A percentile compares a stretch with the other conserved stretches of the same genome.
Evolutionary conservation across 2,797 vertebrate genomes (phyloP).

Genomic region (Chelidonichthys spinosus): DNA sequence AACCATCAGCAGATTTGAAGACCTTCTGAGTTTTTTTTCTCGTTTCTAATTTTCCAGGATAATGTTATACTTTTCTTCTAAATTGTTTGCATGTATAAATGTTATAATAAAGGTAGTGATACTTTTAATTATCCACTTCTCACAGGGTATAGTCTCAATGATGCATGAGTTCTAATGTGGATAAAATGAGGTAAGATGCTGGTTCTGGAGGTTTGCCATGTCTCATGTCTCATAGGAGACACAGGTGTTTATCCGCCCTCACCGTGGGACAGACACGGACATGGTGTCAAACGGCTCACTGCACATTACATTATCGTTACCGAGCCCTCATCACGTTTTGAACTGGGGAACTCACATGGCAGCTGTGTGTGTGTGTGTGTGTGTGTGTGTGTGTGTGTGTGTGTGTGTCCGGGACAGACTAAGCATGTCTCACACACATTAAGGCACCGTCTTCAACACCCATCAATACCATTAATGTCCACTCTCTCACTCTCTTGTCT

Average conservation of each 20-base stretch:
- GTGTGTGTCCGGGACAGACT: conserved; percentile 3
- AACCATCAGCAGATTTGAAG: no score
- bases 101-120: no score
- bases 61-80: background rate
- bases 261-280: conserved; percentile 29
- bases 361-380: conserved; percentile 19
- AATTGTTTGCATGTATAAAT: no score
- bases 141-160: no score
- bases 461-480: conserved; percentile 20
- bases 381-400: background rate
- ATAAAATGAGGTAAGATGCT: background rate
- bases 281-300: conserved; percentile 39
- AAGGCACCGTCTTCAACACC: conserved; percentile 10
- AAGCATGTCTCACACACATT: conserved; percentile 36
- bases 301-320: conserved; percentile 34
- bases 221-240: background rate
- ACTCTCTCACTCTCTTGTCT: conserved; percentile 4
- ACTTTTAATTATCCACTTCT: background rate
- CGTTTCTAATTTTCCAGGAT: background rate
- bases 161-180: background rate
- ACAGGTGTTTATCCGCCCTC: conserved; percentile 21
- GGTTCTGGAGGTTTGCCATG: background rate
- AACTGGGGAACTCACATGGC: conserved; percentile 14
- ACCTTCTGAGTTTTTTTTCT: background rate
- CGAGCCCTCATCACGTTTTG: background rate